Evolutionary conservation across 2,113 vertebrate species (phyloP).

Genomic region (Lathamus discolor): DNA sequence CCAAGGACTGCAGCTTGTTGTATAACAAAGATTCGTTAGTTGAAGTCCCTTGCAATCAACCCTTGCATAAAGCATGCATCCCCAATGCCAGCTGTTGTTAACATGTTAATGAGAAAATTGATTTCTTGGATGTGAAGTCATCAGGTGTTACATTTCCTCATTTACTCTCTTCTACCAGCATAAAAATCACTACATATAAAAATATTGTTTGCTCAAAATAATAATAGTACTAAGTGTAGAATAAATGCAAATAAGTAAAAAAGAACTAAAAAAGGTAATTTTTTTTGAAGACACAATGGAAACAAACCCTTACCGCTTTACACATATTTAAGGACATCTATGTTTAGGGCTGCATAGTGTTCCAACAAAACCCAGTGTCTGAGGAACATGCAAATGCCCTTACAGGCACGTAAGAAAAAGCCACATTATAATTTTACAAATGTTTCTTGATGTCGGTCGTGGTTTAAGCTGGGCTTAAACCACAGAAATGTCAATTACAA

Average conservation of each 20-base stretch:
- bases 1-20: neutral
- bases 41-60: slow-evolving; percentile 19
- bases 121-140: neutral
- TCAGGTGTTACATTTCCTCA: neutral
- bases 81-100: neutral
- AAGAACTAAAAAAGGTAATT: neutral
- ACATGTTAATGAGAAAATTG: neutral
- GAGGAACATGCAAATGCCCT: neutral
- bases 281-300: neutral
- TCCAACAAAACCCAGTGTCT: neutral
- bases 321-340: neutral
- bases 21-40: neutral
- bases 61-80: neutral
- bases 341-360: neutral
- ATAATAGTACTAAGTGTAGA: neutral
- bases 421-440: neutral
- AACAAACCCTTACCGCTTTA: neutral
- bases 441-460: neutral
- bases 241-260: neutral
- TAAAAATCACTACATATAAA: neutral
- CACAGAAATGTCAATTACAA: neutral
- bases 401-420: neutral
- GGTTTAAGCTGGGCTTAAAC: neutral
- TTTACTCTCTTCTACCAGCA: neutral
- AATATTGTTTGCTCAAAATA: neutral